A percentile compares a stretch with the other conserved stretches of the same genome.
These are phyloP conservation scores for Latheticus oryzae DNA, from an alignment of 2,888 invertebrate species.

Conservation along the genomic window DNA sequence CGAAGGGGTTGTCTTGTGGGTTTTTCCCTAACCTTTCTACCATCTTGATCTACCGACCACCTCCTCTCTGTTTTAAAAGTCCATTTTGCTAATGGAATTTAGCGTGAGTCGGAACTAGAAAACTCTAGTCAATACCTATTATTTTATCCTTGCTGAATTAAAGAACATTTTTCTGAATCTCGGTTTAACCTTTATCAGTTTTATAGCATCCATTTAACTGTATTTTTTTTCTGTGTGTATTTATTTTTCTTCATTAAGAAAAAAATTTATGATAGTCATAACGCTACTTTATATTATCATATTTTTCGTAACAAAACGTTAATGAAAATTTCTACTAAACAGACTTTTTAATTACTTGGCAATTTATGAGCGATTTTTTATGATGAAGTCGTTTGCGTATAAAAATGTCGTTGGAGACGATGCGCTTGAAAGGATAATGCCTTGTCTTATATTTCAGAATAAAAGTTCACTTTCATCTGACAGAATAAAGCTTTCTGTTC, in stretches of 20 bases:
- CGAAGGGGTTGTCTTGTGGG: constrained; percentile 19
- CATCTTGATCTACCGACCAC: constrained; percentile 27
- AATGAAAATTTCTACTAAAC: too few species aligned
- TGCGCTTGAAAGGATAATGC: constrained; percentile 39
- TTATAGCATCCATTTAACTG: constrained; percentile 54
- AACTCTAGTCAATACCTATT: constrained; percentile 56
- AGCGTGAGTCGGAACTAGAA: constrained; percentile 46
- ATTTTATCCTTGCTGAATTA: constrained; percentile 60
- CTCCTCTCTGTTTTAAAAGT: constrained; percentile 58
- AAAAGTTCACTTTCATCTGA: constrained; percentile 34
- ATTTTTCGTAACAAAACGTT: too few species aligned
- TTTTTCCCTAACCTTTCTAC: constrained; percentile 3
- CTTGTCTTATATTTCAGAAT: constrained; percentile 38
- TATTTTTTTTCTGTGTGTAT: too few species aligned
- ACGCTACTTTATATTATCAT: too few species aligned
- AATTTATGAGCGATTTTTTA: too few species aligned
- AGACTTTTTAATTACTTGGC: too few species aligned
- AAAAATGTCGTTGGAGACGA: constrained; percentile 19
- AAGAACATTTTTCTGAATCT: constrained; percentile 58
- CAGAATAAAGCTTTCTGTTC: constrained; percentile 35
- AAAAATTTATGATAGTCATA: too few species aligned
- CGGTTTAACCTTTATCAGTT: constrained; percentile 54
- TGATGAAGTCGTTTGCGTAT: constrained; percentile 29
- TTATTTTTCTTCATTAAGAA: too few species aligned
- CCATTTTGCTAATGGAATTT: constrained; percentile 63